Conservation (phyloP, 2,888 invertebrate species). For the Microplitis manilae region DNA sequence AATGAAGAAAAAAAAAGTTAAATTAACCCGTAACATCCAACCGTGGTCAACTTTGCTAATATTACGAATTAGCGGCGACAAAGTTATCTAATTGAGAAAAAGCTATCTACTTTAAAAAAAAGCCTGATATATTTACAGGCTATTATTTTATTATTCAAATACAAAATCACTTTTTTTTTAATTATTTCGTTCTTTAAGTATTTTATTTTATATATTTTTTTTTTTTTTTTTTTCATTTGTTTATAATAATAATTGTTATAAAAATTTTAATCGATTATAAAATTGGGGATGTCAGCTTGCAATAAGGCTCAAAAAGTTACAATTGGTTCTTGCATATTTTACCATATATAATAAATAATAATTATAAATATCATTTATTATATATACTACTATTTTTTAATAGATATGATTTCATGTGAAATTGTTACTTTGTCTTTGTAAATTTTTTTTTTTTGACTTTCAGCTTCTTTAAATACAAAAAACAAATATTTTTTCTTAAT, state of each 20-base stretch:
- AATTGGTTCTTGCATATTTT: constrained; percentile 43
- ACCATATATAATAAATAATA: constrained; percentile 33
- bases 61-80: constrained; percentile 47
- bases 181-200: constrained; percentile 42
- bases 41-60: constrained; percentile 39
- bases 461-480: constrained; percentile 32
- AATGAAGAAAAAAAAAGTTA: constrained; percentile 17
- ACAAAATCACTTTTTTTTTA: constrained; percentile 42
- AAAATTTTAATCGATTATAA: constrained; percentile 33
- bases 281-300: constrained; percentile 30
- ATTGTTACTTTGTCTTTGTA: constrained; percentile 22
- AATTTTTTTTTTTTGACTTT: constrained; percentile 28
- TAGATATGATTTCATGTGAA: constrained; percentile 39
- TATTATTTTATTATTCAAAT: constrained; percentile 44
- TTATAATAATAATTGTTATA: constrained; percentile 30
- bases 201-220: constrained; percentile 33
- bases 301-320: constrained; percentile 44
- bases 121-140: constrained; percentile 46
- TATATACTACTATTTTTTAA: constrained; percentile 16
- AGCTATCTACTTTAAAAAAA: constrained; percentile 52
- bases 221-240: constrained; percentile 32
- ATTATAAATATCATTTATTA: constrained; percentile 23
- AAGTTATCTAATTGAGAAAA: constrained; percentile 49
- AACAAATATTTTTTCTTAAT: not conserved
- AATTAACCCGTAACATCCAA: constrained; percentile 35